These are phyloP conservation scores for Drosophila mimetica DNA, from an alignment of 2,888 invertebrate species.

Conservation along the genomic window DNA sequence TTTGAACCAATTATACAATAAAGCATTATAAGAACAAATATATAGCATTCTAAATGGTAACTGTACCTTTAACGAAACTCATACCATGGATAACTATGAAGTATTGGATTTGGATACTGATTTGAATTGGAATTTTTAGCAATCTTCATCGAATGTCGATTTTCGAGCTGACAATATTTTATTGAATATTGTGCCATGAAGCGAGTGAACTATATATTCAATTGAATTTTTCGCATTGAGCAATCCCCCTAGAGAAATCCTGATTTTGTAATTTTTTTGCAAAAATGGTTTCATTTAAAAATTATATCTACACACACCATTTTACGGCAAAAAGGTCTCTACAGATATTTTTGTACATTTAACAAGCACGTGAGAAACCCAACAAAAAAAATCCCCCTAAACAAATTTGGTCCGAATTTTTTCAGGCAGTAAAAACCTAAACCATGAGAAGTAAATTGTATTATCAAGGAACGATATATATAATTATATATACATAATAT, in stretches of 20 bases:
- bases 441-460: slow-evolving; percentile 50
- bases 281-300: slow-evolving; percentile 70
- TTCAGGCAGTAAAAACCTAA: slow-evolving; percentile 48
- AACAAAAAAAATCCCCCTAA: slow-evolving; percentile 26
- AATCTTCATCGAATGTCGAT: slow-evolving; percentile 36
- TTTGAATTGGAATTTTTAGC: slow-evolving; percentile 19
- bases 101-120: slow-evolving; percentile 19
- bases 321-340: slow-evolving; percentile 27
- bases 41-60: slow-evolving; percentile 67
- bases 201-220: slow-evolving; percentile 27
- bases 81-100: slow-evolving; percentile 28
- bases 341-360: slow-evolving; percentile 48
- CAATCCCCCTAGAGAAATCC: slow-evolving; percentile 47
- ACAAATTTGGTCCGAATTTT: slow-evolving; percentile 50
- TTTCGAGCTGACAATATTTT: slow-evolving; percentile 67
- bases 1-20: slow-evolving; percentile 46
- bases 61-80: slow-evolving; percentile 59
- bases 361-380: slow-evolving; percentile 19
- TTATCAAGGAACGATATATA: slow-evolving; percentile 51
- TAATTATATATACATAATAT: slow-evolving; percentile 39
- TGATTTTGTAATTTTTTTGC: slow-evolving; percentile 46
- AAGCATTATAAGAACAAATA: slow-evolving; percentile 41
- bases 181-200: slow-evolving; percentile 69
- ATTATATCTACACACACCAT: slow-evolving; percentile 47
- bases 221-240: slow-evolving; percentile 43